Conservation (phyloP, 2,888 invertebrate species). For the Andrena dorsata region DNA sequence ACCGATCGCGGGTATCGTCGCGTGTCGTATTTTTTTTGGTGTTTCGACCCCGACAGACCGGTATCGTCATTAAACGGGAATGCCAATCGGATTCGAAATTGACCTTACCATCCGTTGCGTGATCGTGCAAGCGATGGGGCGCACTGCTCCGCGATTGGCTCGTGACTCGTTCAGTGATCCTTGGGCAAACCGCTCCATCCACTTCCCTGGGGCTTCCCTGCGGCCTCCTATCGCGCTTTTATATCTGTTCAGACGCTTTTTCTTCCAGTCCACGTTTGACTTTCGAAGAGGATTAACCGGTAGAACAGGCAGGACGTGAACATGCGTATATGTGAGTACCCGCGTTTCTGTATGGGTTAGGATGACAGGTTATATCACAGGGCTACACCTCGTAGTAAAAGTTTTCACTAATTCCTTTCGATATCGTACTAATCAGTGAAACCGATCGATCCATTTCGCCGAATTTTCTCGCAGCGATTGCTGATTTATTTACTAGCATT, state of each 20-base stretch:
- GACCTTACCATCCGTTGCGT: background rate
- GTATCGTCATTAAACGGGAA: background rate
- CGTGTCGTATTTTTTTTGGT: background rate
- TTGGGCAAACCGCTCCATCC: conserved; percentile 20
- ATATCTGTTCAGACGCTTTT: conserved; percentile 26
- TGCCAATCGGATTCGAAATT: conserved; percentile 30
- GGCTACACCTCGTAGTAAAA: no score
- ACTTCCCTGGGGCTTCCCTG: conserved; percentile 43
- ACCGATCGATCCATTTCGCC: background rate
- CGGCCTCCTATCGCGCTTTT: conserved; percentile 38
- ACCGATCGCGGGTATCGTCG: background rate
- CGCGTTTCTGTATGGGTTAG: background rate
- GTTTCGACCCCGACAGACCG: background rate
- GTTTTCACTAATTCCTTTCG: background rate
- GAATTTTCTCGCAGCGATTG: background rate
- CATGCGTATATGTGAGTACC: conserved; percentile 63
- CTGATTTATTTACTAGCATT: background rate
- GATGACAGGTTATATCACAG: background rate
- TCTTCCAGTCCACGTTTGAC: conserved; percentile 53
- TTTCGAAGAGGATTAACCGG: conserved; percentile 26
- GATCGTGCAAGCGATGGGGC: background rate
- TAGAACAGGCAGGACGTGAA: conserved; percentile 7
- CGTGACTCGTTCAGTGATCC: conserved; percentile 5
- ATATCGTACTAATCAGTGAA: background rate
- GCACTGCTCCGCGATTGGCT: conserved; percentile 51